phyloP scores from a whole-genome alignment of 2,113 vertebrate species.

The Crotalus tigris region DNA sequence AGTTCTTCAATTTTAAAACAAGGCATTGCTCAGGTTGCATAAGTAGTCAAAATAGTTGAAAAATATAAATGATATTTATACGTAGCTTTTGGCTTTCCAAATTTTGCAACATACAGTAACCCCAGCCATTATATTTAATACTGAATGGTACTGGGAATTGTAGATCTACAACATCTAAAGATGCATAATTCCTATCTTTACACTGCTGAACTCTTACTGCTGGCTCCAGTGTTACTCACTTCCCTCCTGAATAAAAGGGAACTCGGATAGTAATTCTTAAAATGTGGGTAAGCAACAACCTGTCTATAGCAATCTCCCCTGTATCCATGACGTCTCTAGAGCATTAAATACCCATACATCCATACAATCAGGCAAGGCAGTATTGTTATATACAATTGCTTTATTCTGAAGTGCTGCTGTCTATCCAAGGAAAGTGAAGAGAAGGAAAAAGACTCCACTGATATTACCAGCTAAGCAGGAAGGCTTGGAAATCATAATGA shows the following conservation, averaged over 20 bases:
- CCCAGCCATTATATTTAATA: neutral
- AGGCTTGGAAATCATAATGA: neutral
- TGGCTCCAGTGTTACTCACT: neutral
- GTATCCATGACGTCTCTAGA: neutral
- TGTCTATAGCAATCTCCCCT: neutral
- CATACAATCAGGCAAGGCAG: neutral
- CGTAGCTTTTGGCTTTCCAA: neutral
- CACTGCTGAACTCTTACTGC: neutral
- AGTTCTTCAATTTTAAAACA: neutral
- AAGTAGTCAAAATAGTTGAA: neutral
- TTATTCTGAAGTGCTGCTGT: neutral
- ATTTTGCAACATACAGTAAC: neutral
- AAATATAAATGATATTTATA: neutral
- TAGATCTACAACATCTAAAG: neutral
- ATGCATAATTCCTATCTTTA: neutral
- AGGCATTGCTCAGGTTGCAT: neutral
- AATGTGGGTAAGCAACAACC: neutral
- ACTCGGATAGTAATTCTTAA: neutral
- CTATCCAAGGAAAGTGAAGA: neutral
- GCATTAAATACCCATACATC: neutral
- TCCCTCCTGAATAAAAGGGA: neutral
- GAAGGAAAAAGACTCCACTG: neutral
- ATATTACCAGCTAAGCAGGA: neutral
- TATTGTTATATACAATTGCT: neutral
- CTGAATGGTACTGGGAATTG: neutral